Conservation (phyloP, 2,888 invertebrate species). For the Parthenolecanium corni region DNA sequence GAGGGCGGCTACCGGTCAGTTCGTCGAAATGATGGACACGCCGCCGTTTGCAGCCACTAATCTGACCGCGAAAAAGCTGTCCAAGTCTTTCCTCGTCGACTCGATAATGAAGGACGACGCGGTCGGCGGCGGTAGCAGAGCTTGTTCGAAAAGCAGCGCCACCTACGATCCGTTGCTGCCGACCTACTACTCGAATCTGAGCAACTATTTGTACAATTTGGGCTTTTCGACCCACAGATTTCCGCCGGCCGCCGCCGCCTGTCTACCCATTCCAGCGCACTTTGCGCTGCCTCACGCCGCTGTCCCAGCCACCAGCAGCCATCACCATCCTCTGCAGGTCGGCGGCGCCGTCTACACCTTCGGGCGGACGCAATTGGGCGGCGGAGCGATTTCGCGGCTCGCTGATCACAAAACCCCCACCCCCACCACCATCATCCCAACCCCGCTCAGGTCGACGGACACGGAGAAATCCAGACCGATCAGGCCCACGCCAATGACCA, state of each 20-base stretch:
- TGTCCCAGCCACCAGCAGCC: neutral
- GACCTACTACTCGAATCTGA: conserved; percentile 12
- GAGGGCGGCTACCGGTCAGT: too few species aligned
- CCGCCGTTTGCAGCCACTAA: conserved; percentile 5
- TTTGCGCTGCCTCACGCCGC: neutral
- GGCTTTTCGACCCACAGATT: conserved; percentile 7
- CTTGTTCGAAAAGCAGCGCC: conserved; percentile 40
- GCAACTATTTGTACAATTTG: conserved; percentile 10
- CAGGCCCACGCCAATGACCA: neutral
- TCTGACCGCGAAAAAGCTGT: conserved; percentile 44
- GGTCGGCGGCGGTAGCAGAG: conserved; percentile 27
- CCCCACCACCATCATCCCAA: neutral
- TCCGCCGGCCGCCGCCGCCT: conserved; percentile 2
- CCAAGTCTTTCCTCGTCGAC: conserved; percentile 70
- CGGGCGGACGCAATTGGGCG: neutral
- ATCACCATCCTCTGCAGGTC: too few species aligned
- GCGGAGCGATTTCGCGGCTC: neutral
- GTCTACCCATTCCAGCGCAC: neutral
- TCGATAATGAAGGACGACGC: conserved; percentile 50
- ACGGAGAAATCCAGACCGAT: conserved; percentile 7
- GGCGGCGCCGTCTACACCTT: neutral
- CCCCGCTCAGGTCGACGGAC: neutral
- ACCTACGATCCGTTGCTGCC: conserved; percentile 35
- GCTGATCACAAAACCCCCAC: neutral
- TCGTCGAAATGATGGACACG: conserved; percentile 10